These are phyloP conservation scores for Platysternon megacephalum DNA, from an alignment of 2,113 vertebrate genomes.

Conservation along the genomic window DNA sequence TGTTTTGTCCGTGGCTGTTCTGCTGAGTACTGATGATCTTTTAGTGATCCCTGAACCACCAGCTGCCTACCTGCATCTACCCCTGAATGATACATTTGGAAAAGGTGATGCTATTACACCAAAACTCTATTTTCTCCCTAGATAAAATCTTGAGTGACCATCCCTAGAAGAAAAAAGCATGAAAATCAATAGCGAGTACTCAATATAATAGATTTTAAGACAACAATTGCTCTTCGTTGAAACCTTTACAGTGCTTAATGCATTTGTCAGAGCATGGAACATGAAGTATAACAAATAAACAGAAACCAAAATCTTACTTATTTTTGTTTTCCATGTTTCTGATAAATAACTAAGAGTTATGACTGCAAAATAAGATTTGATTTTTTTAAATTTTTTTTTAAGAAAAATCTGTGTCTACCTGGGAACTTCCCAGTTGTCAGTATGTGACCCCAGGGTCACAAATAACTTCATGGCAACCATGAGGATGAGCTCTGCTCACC, in stretches of 20 bases:
- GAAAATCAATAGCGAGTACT: background rate
- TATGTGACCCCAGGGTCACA: background rate
- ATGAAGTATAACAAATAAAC: background rate
- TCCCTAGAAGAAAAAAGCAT: background rate
- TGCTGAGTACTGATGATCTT: accelerated
- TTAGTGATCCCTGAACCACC: background rate
- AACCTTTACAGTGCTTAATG: background rate
- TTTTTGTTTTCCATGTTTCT: background rate
- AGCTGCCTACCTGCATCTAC: background rate
- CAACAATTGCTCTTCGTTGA: background rate
- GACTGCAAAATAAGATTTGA: background rate
- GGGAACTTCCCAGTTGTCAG: background rate
- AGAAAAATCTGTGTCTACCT: accelerated
- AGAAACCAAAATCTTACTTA: background rate
- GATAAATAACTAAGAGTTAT: background rate
- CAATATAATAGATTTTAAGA: background rate
- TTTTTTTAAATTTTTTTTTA: background rate
- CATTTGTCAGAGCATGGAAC: background rate
- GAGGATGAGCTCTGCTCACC: background rate
- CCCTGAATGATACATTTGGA: background rate
- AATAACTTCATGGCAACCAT: background rate
- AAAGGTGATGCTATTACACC: background rate
- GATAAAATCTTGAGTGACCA: background rate
- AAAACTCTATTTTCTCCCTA: background rate
- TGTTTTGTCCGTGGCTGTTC: background rate